Conservation (phyloP, 2,888 invertebrate genomes). For the Drosophila aldrichi region DNA sequence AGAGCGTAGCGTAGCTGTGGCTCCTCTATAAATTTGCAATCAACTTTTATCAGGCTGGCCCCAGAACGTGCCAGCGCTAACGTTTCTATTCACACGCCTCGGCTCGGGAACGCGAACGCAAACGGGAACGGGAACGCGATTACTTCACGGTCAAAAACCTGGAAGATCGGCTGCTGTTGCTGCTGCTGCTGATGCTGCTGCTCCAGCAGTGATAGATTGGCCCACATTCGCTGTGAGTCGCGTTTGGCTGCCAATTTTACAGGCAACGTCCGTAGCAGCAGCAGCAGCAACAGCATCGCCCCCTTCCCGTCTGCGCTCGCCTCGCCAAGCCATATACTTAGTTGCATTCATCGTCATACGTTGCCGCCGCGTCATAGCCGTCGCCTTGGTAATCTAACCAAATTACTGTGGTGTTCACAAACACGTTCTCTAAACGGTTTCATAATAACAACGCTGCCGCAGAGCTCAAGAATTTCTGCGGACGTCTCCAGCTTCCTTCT, state of each 20-base stretch:
- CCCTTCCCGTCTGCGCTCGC: neutral
- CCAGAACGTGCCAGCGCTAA: constrained; percentile 78
- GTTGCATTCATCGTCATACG: constrained; percentile 38
- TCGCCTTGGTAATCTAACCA: constrained; percentile 77
- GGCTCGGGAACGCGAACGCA: constrained; percentile 19
- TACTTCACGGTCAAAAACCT: constrained; percentile 63
- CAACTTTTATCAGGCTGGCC: constrained; percentile 76
- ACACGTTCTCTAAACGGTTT: constrained; percentile 82
- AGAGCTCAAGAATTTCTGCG: constrained; percentile 58
- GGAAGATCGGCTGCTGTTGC: constrained; percentile 36
- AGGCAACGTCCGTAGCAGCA: constrained; percentile 34
- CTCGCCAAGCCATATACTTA: constrained; percentile 15
- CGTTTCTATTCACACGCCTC: constrained; percentile 79
- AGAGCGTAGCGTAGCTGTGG: constrained; percentile 7
- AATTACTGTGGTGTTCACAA: constrained; percentile 81
- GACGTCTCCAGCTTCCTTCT: constrained; percentile 62
- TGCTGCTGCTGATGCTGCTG: constrained; percentile 27
- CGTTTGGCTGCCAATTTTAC: constrained; percentile 53
- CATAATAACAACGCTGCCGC: constrained; percentile 77
- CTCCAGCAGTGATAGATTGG: constrained; percentile 75
- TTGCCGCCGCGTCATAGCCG: constrained; percentile 45
- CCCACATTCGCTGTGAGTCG: constrained; percentile 73
- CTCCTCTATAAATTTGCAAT: constrained; percentile 79
- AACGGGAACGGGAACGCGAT: constrained; percentile 40
- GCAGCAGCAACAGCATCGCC: no score